Evolutionary conservation across 2,888 invertebrate genomes (phyloP).

Genomic region (Heteropelma amictum): DNA sequence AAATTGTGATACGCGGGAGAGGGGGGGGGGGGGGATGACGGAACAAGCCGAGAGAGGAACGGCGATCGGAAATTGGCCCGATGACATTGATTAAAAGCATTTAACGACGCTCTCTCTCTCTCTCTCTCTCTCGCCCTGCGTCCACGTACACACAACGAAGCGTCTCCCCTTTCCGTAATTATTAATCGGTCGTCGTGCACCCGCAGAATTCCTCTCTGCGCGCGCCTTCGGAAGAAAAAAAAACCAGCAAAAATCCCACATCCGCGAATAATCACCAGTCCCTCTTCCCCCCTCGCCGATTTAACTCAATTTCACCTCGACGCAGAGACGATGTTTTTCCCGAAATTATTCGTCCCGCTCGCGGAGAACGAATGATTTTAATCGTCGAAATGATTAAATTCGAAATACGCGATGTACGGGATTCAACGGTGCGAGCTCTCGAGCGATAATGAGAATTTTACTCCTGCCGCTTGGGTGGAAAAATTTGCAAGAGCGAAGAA

Average conservation of each 20-base stretch:
- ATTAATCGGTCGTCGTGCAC: constrained; percentile 72
- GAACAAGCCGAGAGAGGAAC: constrained; percentile 30
- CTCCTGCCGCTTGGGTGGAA: constrained; percentile 36
- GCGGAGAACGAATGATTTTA: not conserved
- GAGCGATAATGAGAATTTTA: constrained; percentile 64
- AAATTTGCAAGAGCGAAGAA: not conserved
- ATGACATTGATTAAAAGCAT: constrained; percentile 78
- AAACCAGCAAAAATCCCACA: too few relatives aligned
- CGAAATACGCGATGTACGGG: too few relatives aligned
- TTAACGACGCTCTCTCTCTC: constrained; percentile 65
- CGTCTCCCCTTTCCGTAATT: constrained; percentile 66
- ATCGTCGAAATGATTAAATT: not conserved
- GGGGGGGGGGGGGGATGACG: not conserved
- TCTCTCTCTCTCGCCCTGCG: too few relatives aligned
- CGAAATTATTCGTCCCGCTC: not conserved
- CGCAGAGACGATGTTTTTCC: not conserved
- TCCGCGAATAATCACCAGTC: too few relatives aligned
- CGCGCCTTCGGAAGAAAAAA: too few relatives aligned
- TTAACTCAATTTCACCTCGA: not conserved
- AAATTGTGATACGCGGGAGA: too few relatives aligned
- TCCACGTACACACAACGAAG: too few relatives aligned
- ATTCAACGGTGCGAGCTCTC: not conserved
- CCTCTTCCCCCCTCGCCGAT: not conserved
- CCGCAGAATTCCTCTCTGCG: constrained; percentile 21
- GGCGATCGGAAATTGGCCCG: constrained; percentile 69